A percentile compares a stretch with the other conserved stretches of the same genome.
Conservation (phyloP, 2,113 vertebrate species). For the Xyliphius kryptos region DNA sequence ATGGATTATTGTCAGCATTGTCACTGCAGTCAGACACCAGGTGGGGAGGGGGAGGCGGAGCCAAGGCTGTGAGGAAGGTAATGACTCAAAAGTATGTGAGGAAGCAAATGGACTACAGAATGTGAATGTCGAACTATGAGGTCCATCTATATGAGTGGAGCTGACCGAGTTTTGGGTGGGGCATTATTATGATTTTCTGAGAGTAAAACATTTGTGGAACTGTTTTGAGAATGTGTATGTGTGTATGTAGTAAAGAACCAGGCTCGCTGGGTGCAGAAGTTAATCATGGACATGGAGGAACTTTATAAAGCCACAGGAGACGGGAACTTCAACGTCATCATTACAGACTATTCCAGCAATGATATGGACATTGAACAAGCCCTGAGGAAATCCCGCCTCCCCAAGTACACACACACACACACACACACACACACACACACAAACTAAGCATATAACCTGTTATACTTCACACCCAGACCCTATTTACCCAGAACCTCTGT, state of each 20-base stretch:
- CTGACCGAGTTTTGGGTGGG: too few relatives aligned
- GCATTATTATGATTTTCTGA: background rate
- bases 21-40: too few relatives aligned
- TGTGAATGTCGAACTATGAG: too few relatives aligned
- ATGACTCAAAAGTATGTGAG: too few relatives aligned
- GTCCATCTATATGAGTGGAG: too few relatives aligned
- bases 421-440: background rate
- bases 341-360: slow-evolving; percentile 81
- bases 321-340: slow-evolving; percentile 77
- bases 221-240: slow-evolving; percentile 11
- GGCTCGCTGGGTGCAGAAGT: slow-evolving; percentile 87
- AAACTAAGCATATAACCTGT: background rate
- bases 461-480: too few relatives aligned
- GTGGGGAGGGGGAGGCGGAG: too few relatives aligned
- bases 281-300: slow-evolving; percentile 85
- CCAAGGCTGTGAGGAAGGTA: too few relatives aligned
- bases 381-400: slow-evolving; percentile 70
- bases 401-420: slow-evolving; percentile 58
- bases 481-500: background rate
- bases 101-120: too few relatives aligned
- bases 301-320: slow-evolving; percentile 71
- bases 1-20: too few relatives aligned
- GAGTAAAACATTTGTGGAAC: slow-evolving; percentile 1
- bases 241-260: slow-evolving; percentile 86
- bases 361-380: slow-evolving; percentile 83